Conservation (phyloP, 1,140 invertebrate genomes). For the Reticulitermes speratus region DNA sequence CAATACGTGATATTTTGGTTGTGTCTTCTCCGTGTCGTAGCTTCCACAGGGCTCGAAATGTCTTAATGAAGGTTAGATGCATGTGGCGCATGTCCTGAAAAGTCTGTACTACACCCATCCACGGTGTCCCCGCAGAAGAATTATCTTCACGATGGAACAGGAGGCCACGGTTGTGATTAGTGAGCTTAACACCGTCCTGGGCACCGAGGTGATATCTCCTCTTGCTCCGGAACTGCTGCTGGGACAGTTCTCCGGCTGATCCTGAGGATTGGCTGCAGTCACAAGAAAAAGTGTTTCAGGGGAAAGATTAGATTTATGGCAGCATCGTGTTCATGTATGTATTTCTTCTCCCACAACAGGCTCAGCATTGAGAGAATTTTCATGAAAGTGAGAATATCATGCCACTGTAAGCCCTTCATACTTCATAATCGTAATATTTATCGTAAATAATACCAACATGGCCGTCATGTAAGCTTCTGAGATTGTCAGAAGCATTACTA, state of each 20-base stretch:
- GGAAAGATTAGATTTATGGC: too few species aligned
- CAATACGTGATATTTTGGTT: neutral
- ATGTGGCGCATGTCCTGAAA: neutral
- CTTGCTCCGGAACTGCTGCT: neutral
- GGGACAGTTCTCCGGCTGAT: neutral
- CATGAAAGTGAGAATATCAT: too few species aligned
- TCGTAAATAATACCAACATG: too few species aligned
- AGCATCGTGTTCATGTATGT: too few species aligned
- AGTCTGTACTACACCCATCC: slow-evolving; percentile 1
- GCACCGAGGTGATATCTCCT: neutral
- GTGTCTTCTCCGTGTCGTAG: neutral
- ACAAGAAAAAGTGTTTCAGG: neutral
- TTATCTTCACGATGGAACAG: neutral
- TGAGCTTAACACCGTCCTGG: neutral
- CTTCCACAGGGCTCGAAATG: neutral
- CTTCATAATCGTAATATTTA: too few species aligned
- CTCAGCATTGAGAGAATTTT: too few species aligned
- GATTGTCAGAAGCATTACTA: too few species aligned
- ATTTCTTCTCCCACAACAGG: too few species aligned
- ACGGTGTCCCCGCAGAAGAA: neutral
- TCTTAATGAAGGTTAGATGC: neutral
- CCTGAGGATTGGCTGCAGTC: neutral
- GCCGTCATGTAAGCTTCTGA: too few species aligned
- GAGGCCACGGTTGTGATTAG: neutral
- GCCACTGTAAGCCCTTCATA: too few species aligned